Base-by-base conservation (phyloP, 1,140 invertebrate species). In the Leptinotarsa texana region DNA sequence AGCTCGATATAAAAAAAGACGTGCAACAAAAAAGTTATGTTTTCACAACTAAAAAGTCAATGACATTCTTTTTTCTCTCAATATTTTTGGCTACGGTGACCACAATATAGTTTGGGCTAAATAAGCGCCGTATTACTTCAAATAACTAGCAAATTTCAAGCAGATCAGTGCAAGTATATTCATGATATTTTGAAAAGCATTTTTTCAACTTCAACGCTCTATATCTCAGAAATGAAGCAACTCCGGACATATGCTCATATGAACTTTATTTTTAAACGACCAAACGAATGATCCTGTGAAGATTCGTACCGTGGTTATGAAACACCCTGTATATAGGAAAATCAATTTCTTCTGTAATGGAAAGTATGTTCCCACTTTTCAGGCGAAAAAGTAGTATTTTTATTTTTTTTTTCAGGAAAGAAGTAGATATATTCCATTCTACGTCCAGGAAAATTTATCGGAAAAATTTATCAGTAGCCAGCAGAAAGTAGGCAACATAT, bases 331-430 rank as follows among this genome's bases (percentile, higher is more conserved):
- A 27, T 27, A 27, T 27, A 27, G 24, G 4, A 27, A 27, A 27
- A 27, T 27, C 24, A 27, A 5, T 27, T 27, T 5, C 24, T 27
- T 27, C 24, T 27, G 27, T 27, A 27, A 6, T 27, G 5, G 27
- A 27, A 5, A 1, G 27, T 1, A 27, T 1, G 27, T 27, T 27
- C 5, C 1, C 1, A 27, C 27, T 27, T 27, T 1, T 0, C 27
- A 5, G 27, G 27, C 0, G 0, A 27, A 1, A 27, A 27, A 33
- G 33, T 33, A 8, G 1, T 11, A 33, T 8, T 33, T 33, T 33
- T 33, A 0, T 33, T 1, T 0, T 2, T 0, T 1, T 33, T 0
- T 1, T 33, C 1, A 33, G 33, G 33, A 3, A 8, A 2, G 33
- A 33, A 8, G 6, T 33, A 11, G 33, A 33, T 33, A 33, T 33